These are phyloP conservation scores for Whitmania pigra DNA, from an alignment of 1,140 invertebrate genomes.

Conservation along the genomic window DNA sequence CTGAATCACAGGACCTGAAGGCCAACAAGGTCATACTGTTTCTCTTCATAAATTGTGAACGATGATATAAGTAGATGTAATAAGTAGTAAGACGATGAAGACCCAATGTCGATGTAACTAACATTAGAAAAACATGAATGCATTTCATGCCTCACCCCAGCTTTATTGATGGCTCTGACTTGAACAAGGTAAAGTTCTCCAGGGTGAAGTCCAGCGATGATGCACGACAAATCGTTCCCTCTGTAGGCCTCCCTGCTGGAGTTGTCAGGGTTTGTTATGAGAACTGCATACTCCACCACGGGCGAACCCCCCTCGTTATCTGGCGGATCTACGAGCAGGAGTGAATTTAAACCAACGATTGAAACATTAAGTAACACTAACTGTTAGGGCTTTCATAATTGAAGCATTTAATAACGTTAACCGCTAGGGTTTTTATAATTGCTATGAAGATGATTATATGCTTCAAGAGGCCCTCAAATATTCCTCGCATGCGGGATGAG, in stretches of 20 bases:
- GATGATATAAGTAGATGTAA: no score
- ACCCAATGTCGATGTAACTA: background rate
- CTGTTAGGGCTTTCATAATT: background rate
- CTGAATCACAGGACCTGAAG: no score
- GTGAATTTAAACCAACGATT: background rate
- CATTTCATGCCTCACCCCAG: conserved; percentile 47
- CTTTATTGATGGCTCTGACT: conserved; percentile 56
- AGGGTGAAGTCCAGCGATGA: conserved; percentile 57
- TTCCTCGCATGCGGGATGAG: no score
- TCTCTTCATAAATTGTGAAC: no score
- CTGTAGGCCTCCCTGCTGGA: conserved; percentile 53
- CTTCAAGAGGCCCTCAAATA: no score
- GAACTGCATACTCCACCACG: conserved; percentile 60
- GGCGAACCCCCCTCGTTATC: conserved; percentile 60
- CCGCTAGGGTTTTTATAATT: no score
- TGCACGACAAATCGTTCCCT: conserved; percentile 60
- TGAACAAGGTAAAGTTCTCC: conserved; percentile 49
- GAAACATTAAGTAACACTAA: background rate
- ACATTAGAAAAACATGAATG: background rate
- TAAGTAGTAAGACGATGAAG: no score
- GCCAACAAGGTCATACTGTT: no score
- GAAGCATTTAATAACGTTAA: no score
- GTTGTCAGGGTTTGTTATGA: conserved; percentile 48
- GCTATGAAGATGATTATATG: no score
- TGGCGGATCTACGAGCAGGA: conserved; percentile 40